A percentile compares a stretch with the other conserved stretches of the same genome.
phyloP scores from a whole-genome alignment of 2,888 invertebrate genomes.

The Archips xylosteana region DNA sequence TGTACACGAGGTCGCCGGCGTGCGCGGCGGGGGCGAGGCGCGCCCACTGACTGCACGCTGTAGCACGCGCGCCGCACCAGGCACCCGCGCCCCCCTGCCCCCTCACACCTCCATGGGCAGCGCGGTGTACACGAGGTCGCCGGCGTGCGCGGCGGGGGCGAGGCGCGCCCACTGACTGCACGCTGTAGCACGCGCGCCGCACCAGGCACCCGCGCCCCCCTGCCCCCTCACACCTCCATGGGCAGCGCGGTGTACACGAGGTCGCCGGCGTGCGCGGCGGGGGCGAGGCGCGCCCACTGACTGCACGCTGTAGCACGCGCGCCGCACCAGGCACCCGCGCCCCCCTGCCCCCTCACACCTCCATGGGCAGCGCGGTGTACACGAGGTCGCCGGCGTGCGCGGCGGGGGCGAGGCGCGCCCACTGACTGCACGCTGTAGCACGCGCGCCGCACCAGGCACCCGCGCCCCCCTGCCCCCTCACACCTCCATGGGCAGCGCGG shows the following conservation, averaged over 20 bases:
- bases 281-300: constrained; percentile 91
- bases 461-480: constrained; percentile 38
- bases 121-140: constrained; percentile 65
- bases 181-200: constrained; percentile 92
- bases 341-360: constrained; percentile 85
- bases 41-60: constrained; percentile 93
- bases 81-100: constrained; percentile 64
- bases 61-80: constrained; percentile 92
- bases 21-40: constrained; percentile 75
- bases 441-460: constrained; percentile 89
- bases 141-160: constrained; percentile 61
- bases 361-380: constrained; percentile 79
- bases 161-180: constrained; percentile 92
- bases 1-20: constrained; percentile 59
- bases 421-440: constrained; percentile 94
- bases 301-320: constrained; percentile 92
- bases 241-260: constrained; percentile 71
- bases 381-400: constrained; percentile 53
- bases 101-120: constrained; percentile 86
- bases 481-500: constrained; percentile 86
- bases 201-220: constrained; percentile 81
- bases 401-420: constrained; percentile 87
- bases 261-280: constrained; percentile 52
- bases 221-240: constrained; percentile 87
- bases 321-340: constrained; percentile 85